A percentile compares a stretch with the other conserved stretches of the same genome.
Conservation (phyloP, 2,888 invertebrate genomes). For the Eupithecia insigniata region DNA sequence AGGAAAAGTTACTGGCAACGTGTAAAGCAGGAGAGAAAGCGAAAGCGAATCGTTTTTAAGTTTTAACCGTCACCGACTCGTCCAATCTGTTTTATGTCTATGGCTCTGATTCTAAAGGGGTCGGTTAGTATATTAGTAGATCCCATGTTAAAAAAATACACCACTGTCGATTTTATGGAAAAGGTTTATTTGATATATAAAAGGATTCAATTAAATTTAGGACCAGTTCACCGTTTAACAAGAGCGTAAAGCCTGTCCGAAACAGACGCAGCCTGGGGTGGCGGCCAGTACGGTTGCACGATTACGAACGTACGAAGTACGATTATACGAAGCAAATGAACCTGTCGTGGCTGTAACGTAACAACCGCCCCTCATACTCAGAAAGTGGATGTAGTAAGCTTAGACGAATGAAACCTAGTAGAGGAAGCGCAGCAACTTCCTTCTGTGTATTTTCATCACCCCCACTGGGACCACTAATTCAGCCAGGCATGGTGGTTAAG, state of each 20-base stretch:
- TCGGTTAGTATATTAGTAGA: conserved; percentile 80
- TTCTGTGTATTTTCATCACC: background rate
- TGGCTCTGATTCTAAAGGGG: conserved; percentile 50
- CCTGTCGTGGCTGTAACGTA: background rate
- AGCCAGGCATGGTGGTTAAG: background rate
- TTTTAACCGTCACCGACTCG: conserved; percentile 68
- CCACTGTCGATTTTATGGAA: conserved; percentile 82
- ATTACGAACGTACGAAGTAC: no score
- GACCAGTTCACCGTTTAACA: conserved; percentile 75
- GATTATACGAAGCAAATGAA: no score
- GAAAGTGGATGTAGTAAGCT: background rate
- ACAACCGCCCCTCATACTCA: background rate
- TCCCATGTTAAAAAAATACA: conserved; percentile 84
- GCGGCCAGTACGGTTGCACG: background rate
- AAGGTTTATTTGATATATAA: conserved; percentile 82
- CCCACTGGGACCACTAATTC: background rate
- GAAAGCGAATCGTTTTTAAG: conserved; percentile 58
- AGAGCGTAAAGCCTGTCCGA: background rate
- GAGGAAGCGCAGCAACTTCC: background rate
- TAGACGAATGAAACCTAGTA: background rate
- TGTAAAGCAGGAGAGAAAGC: conserved; percentile 43
- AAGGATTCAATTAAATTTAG: conserved; percentile 75
- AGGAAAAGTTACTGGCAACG: conserved; percentile 19
- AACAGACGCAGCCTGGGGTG: background rate
- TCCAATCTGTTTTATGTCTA: conserved; percentile 50